phyloP scores from a whole-genome alignment of 2,888 invertebrate genomes.

The Chaetoderma sp. region DNA sequence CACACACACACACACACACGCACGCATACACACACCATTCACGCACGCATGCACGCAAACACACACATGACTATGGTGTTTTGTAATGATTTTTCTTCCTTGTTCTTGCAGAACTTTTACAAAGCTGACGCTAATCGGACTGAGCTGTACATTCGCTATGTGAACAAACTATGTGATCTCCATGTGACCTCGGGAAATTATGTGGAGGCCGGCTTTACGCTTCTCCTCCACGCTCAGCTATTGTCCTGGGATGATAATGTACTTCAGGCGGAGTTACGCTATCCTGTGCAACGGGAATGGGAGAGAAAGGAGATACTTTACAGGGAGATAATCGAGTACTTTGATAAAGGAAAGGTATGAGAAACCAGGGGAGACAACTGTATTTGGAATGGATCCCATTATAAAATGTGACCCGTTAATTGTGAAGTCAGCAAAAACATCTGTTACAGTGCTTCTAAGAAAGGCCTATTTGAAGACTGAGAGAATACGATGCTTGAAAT shows the following conservation, averaged over 20 bases:
- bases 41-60: no score
- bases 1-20: constrained; percentile 13
- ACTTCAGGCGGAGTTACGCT: constrained; percentile 68
- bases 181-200: constrained; percentile 92
- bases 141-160: constrained; percentile 95
- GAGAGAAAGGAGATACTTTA: constrained; percentile 90
- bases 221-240: constrained; percentile 92
- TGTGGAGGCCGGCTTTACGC: constrained; percentile 93
- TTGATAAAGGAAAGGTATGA: constrained; percentile 89
- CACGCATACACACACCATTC: no score
- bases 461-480: no score
- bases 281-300: constrained; percentile 86
- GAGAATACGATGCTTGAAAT: no score
- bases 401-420: no score
- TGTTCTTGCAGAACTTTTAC: constrained; percentile 85
- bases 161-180: constrained; percentile 92
- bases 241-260: constrained; percentile 79
- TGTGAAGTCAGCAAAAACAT: no score
- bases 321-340: constrained; percentile 89
- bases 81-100: no score
- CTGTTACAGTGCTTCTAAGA: no score
- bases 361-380: not conserved
- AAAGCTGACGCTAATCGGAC: constrained; percentile 94
- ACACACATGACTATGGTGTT: no score
- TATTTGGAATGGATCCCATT: no score